These are phyloP conservation scores for Pimephales promelas DNA, from an alignment of 2,113 vertebrate genomes.

Conservation along the genomic window DNA sequence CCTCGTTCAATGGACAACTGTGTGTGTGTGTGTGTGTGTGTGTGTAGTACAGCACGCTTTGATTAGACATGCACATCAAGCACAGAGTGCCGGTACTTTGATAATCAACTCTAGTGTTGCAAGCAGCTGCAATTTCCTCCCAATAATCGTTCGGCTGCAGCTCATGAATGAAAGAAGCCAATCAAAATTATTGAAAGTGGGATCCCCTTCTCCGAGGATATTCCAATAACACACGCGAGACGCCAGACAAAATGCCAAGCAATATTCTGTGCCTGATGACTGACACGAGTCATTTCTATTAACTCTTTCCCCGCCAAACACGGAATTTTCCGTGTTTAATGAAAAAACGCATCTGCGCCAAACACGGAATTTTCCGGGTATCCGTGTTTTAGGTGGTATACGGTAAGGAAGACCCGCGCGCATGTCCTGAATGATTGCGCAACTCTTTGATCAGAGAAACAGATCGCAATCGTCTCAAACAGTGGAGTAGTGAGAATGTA, in stretches of 20 bases:
- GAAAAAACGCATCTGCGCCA: too few species aligned
- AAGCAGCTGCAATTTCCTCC: conserved; percentile 54
- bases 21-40: conserved; percentile 8
- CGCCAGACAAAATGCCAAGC: neutral
- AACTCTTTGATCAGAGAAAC: too few species aligned
- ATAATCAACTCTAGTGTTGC: conserved; percentile 48
- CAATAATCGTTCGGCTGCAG: conserved; percentile 50
- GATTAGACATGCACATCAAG: conserved; percentile 39
- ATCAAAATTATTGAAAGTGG: conserved; percentile 45
- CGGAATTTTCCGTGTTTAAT: too few species aligned
- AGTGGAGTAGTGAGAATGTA: too few species aligned
- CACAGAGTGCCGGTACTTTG: conserved; percentile 11
- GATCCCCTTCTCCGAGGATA: conserved; percentile 39
- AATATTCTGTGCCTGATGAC: neutral
- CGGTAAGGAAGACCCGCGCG: too few species aligned
- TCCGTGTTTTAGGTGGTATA: too few species aligned
- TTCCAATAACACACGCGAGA: neutral
- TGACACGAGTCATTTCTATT: conserved; percentile 10
- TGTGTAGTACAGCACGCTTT: neutral
- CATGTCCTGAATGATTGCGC: too few species aligned
- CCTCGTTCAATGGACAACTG: conserved; percentile 26
- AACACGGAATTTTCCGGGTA: too few species aligned
- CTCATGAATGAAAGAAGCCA: conserved; percentile 56
- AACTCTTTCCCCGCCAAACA: too few species aligned
- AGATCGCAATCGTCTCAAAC: too few species aligned